A percentile compares a stretch with the other conserved stretches of the same genome.
These are phyloP conservation scores for Callionymus lyra DNA, from an alignment of 2,113 vertebrate genomes.

Conservation along the genomic window DNA sequence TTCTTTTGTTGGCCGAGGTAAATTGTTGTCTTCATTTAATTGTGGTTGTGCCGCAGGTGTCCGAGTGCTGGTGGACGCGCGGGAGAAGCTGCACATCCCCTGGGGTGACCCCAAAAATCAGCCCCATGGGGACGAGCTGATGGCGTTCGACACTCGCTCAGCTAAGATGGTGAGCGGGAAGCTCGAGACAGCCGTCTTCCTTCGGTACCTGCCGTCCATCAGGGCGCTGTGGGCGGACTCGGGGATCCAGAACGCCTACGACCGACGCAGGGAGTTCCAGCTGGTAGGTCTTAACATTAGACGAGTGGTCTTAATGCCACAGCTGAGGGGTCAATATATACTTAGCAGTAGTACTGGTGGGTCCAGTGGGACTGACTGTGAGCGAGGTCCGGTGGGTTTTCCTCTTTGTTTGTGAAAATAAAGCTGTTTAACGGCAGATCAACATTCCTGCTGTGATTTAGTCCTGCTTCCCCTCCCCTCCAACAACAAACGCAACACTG, in stretches of 20 bases:
- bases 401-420: no score
- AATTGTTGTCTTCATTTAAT: not conserved
- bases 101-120: slow-evolving; percentile 87
- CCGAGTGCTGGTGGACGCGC: slow-evolving; percentile 89
- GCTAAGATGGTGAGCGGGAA: slow-evolving; percentile 73
- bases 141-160: slow-evolving; percentile 87
- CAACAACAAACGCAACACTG: no score
- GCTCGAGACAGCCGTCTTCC: slow-evolving; percentile 79
- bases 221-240: slow-evolving; percentile 81
- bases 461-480: no score
- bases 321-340: no score
- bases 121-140: slow-evolving; percentile 74
- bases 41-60: slow-evolving; percentile 65
- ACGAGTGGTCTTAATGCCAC: no score
- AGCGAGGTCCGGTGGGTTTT: no score
- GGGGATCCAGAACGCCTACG: slow-evolving; percentile 89
- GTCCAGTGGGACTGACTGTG: no score
- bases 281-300: slow-evolving; percentile 88
- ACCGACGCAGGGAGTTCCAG: slow-evolving; percentile 92
- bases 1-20: no score
- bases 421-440: no score
- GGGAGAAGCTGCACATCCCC: slow-evolving; percentile 95
- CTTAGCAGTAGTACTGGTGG: no score
- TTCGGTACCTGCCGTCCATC: slow-evolving; percentile 78
- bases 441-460: no score